Evolutionary conservation across 2,888 invertebrate species (phyloP), one percentile per base, ranked within the genome.

Genomic region (Apamea sordens): DNA sequence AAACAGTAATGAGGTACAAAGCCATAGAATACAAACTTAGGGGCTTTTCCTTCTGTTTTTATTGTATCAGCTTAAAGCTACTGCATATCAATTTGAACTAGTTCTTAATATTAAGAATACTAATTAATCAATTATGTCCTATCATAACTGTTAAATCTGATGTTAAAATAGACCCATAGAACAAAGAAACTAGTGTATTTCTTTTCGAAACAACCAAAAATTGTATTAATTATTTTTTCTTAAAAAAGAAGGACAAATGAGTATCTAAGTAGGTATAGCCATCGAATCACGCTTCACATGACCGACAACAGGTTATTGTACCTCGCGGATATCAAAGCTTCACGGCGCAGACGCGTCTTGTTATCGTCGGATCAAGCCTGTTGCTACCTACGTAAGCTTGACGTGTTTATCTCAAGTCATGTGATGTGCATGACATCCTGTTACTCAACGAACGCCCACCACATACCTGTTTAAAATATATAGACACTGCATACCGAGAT

Each of bases 371-470:
- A 77, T 76, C 82, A 36, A 74, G 82, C 75, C 77, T 82, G 89
- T 89, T 89, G 82, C 89, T 88, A 89, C 85, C 86, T 84, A 87
- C 86, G 89, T 86, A 83, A 84, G 81, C 76, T 77, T 73, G 63
- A 77, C 77, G 77, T 73, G 69, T 82, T 81, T 80, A 71, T 80
- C 86, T 80, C 68, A 36, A 83, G 82, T 87, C 88, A 88, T 88
- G 87, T 89, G 89, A 88, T 86, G 86, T 83, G 78, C 80, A 79
- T 73, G 70, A 89, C 85, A 89, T 89, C 89, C 90, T 89, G 84
- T 88, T 89, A 87, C 65, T 82, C 82, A 81, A 84, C 79, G 73
- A 47, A 77, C 86, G 85, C 83, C 82, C 85, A 84, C 77, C 47
- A 72, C 59, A 85, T 76, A 76, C 68, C 71, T 72, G 61, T 73